Conservation (phyloP, 2,888 invertebrate genomes). For the Lasioglossum leucozonium region DNA sequence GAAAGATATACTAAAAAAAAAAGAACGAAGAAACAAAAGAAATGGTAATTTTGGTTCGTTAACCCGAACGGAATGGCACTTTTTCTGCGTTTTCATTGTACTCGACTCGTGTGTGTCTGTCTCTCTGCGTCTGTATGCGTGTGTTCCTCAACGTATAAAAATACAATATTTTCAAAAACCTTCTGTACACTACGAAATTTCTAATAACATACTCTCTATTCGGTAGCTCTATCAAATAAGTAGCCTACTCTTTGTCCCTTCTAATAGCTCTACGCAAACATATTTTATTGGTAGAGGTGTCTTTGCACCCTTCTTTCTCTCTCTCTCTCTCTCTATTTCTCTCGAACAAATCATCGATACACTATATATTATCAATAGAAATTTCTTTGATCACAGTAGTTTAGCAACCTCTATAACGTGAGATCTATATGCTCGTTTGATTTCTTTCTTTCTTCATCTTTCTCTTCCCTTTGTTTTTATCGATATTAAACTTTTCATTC, state of each 20-base stretch:
- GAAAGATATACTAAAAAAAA: conserved; percentile 21
- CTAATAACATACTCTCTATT: conserved; percentile 69
- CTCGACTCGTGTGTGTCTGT: conserved; percentile 9
- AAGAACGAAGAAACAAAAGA: conserved; percentile 1
- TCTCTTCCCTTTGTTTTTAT: background rate
- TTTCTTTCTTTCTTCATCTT: background rate
- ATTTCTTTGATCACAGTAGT: conserved; percentile 70
- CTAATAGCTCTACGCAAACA: conserved; percentile 66
- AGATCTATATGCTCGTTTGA: conserved; percentile 75
- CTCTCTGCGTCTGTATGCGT: conserved; percentile 12
- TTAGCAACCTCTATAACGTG: conserved; percentile 80
- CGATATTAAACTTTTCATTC: background rate
- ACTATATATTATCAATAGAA: conserved; percentile 60
- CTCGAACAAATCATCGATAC: conserved; percentile 51
- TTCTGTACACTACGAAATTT: conserved; percentile 75
- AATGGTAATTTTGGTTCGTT: conserved; percentile 73
- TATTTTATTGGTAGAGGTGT: conserved; percentile 61
- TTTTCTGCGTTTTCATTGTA: conserved; percentile 73
- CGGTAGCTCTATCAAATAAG: conserved; percentile 71
- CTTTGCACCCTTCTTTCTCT: conserved; percentile 26
- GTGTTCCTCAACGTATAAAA: conserved; percentile 74
- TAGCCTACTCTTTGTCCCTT: conserved; percentile 56
- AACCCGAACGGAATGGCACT: conserved; percentile 81
- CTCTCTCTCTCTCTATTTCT: no score
- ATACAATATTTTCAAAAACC: conserved; percentile 75